Conservation (phyloP, 2,113 vertebrate species). For the Amazona vittata region DNA sequence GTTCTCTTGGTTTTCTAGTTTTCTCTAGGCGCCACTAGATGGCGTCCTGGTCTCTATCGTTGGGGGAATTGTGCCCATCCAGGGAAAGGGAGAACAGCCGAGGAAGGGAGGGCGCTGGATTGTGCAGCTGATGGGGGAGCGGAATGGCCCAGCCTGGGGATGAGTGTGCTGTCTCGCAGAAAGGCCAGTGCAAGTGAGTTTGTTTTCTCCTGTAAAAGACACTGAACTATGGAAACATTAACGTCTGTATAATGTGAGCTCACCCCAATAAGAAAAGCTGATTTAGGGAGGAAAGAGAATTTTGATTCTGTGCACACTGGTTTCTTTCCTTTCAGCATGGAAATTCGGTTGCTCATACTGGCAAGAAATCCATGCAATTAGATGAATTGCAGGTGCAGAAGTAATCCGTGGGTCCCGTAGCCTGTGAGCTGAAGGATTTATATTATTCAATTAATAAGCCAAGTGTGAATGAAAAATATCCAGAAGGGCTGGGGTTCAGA, state of each 20-base stretch:
- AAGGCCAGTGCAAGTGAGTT: background rate
- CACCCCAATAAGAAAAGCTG: background rate
- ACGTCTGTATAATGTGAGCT: background rate
- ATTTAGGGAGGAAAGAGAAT: background rate
- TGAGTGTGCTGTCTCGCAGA: background rate
- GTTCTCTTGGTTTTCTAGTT: background rate
- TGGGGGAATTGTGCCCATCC: background rate
- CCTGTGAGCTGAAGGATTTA: background rate
- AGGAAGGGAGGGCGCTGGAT: background rate
- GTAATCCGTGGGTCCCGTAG: background rate
- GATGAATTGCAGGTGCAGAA: background rate
- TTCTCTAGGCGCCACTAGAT: background rate
- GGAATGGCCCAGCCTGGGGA: background rate
- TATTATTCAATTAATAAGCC: background rate
- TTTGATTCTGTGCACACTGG: background rate
- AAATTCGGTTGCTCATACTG: background rate
- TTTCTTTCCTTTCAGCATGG: background rate
- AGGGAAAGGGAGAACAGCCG: fast-evolving
- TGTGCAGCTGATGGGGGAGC: background rate
- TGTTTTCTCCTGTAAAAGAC: background rate
- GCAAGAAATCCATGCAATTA: background rate
- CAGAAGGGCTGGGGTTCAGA: background rate
- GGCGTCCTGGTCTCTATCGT: background rate
- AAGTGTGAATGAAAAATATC: background rate
- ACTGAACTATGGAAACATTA: background rate